Percentiles rank a stretch among this genome's conserved stretches.
These are phyloP conservation scores for Orthosia gracilis DNA, from an alignment of 2,888 invertebrate species.

Conservation along the genomic window DNA sequence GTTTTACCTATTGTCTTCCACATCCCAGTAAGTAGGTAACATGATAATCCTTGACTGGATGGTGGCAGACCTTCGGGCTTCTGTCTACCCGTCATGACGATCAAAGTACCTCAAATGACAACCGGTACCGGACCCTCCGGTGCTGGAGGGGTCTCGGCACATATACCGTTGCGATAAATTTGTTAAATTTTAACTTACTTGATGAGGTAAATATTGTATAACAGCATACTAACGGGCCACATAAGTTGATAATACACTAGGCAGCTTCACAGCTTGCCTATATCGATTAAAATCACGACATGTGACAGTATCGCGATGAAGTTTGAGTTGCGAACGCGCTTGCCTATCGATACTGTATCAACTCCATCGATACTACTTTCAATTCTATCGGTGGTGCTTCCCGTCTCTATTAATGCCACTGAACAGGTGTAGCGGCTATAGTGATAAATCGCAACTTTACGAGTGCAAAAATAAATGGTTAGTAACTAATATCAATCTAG, in stretches of 20 bases:
- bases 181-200: too few relatives aligned
- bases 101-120: background rate
- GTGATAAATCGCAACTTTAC: background rate
- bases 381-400: constrained; percentile 26
- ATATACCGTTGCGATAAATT: too few relatives aligned
- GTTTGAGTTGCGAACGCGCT: constrained; percentile 29
- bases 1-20: background rate
- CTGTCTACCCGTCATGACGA: background rate
- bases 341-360: constrained; percentile 29
- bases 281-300: constrained; percentile 38
- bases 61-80: background rate
- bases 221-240: background rate
- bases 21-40: background rate
- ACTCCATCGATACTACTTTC: constrained; percentile 19
- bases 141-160: too few relatives aligned
- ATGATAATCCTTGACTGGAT: too few relatives aligned
- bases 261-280: background rate
- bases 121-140: too few relatives aligned
- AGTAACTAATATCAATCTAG: background rate
- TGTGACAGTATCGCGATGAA: constrained; percentile 44
- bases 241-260: background rate
- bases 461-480: background rate
- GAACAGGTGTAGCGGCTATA: constrained; percentile 15
- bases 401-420: constrained; percentile 21
- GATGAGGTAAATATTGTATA: too few relatives aligned